Evolutionary conservation across 2,888 invertebrate genomes (phyloP), one percentile per base, ranked within the genome.

Genomic region (Melanargia galathea): DNA sequence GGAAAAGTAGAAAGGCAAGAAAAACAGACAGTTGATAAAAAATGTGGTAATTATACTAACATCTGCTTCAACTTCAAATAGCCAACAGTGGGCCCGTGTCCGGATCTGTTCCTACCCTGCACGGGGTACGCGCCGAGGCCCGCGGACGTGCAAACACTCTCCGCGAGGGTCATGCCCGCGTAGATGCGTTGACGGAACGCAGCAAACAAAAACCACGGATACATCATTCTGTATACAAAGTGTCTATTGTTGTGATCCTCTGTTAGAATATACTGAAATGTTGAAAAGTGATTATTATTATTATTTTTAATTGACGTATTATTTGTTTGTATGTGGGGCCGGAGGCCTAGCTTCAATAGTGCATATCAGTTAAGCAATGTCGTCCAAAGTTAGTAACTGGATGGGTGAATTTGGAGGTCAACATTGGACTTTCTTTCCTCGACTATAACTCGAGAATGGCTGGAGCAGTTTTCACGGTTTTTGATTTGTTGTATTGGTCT

Each of bases 41-140:
- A 8, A 45, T 45, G 16, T 16, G 1, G 1, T 38, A 22, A 43
- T 24, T 43, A 60, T 16, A 73, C 91, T 82, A 79, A 94, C 94
- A 93, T 91, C 72, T 90, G 81, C 62, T 92, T 90, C 22, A 96
- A 81, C 67, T 92, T 92, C 70, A 92, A 86, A 75, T 95, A 96
- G 67, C 94, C 93, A 64, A 93, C 92, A 24, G 95, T 94, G 0
- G 99, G 99, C 2, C 99, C 99, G 75, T 95, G 93, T 0, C 98
- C 98, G 63, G 95, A 92, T 72, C 93, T 93, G n/a, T 96, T 94
- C 60, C 94, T 92, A 0, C 95, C 93, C 33, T 92, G 90, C 0
- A 91, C 91, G 0, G 99, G 99, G 85, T 99, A 99, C 0, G 97
- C 97, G 2, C 99, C 99, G 13, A 99, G 90, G 0, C 97, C 98